A percentile compares a stretch with the other conserved stretches of the same genome.
Conservation (phyloP, 2,888 invertebrate genomes). For the Saturnia japonica region DNA sequence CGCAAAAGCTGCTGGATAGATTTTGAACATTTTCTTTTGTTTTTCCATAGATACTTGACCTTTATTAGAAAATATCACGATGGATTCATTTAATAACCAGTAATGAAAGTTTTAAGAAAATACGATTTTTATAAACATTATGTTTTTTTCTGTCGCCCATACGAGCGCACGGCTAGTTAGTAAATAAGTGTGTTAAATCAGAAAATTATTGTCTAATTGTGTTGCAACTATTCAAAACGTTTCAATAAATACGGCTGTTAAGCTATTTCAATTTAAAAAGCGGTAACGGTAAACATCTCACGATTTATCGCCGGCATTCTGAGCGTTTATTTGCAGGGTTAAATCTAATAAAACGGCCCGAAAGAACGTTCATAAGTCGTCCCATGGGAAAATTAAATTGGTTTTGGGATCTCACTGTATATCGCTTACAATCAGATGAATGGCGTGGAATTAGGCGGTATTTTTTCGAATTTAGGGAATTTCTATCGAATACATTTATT, state of each 20-base stretch:
- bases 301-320: constrained; percentile 2
- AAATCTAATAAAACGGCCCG: constrained; percentile 14
- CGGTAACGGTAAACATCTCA: background rate
- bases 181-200: no score
- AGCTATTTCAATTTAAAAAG: background rate
- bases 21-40: no score
- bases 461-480: constrained; percentile 5
- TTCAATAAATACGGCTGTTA: background rate
- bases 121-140: no score
- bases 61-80: no score
- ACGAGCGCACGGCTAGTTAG: no score
- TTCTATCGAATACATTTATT: background rate
- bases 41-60: no score
- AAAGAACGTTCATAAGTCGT: constrained; percentile 14
- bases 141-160: no score
- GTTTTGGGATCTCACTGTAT: constrained; percentile 10
- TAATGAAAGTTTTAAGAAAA: no score
- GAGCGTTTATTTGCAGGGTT: constrained; percentile 17
- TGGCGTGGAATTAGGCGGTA: background rate
- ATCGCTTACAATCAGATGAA: constrained; percentile 3
- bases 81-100: no score
- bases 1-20: no score
- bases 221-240: no score
- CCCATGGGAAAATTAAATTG: constrained; percentile 15
- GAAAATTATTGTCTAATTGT: no score